Percentiles rank a stretch among this genome's conserved stretches.
phyloP scores from a whole-genome alignment of 2,113 vertebrate genomes.

The Galeopterus variegatus region DNA sequence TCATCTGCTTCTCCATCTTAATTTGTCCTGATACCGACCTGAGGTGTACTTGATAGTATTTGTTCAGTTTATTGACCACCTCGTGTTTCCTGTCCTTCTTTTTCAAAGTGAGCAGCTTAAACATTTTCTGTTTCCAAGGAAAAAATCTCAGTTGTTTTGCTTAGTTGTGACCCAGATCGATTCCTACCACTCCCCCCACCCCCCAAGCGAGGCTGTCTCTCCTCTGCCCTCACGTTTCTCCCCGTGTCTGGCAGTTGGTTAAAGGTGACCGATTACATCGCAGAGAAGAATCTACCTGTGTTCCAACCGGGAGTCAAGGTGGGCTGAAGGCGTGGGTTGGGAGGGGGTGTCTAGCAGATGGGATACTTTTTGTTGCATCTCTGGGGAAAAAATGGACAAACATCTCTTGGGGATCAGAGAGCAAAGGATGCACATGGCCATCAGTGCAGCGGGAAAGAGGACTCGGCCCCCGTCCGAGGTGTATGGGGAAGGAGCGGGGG shows the following conservation, averaged over 20 bases:
- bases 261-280: constrained; percentile 95
- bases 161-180: neutral
- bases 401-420: neutral
- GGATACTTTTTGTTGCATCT: neutral
- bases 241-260: constrained; percentile 92
- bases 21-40: fast-evolving
- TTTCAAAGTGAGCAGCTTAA: neutral
- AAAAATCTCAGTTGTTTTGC: neutral
- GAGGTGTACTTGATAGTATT: neutral
- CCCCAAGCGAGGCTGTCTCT: neutral
- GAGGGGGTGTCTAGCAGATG: neutral
- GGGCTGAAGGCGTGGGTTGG: constrained; percentile 1
- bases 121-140: neutral
- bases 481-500: no score
- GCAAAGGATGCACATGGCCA: neutral
- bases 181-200: no score
- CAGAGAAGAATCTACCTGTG: constrained; percentile 93
- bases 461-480: fast-evolving
- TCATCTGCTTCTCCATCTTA: neutral
- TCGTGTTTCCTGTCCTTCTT: constrained; percentile 19
- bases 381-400: neutral
- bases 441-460: neutral
- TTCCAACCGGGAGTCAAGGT: constrained; percentile 96
- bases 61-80: neutral
- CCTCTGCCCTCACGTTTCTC: neutral